Conservation (phyloP, 2,888 invertebrate species). For the Lithophane leautieri region DNA sequence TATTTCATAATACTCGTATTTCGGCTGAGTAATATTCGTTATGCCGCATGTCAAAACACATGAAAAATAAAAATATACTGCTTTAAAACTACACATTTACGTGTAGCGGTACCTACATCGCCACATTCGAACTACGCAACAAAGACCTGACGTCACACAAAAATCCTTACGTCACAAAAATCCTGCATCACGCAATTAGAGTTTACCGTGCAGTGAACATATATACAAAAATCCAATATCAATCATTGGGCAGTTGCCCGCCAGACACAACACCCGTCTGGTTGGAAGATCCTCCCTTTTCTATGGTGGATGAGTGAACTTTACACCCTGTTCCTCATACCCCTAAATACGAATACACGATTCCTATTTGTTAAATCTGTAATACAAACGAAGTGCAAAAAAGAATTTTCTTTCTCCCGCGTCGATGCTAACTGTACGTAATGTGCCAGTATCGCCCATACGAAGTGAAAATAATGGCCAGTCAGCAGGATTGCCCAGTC, state of each 20-base stretch:
- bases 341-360: background rate
- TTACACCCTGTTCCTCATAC: too few species aligned
- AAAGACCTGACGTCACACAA: too few species aligned
- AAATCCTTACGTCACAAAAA: too few species aligned
- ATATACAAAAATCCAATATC: too few species aligned
- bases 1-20: background rate
- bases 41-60: background rate
- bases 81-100: background rate
- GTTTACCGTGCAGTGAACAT: too few species aligned
- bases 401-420: background rate
- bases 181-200: too few species aligned
- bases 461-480: background rate
- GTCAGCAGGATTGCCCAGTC: background rate
- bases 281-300: too few species aligned
- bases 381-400: background rate
- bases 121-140: too few species aligned
- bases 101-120: too few species aligned
- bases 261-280: too few species aligned
- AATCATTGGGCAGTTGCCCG: too few species aligned
- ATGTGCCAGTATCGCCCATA: background rate
- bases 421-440: background rate
- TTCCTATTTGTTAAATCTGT: background rate
- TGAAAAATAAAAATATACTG: background rate
- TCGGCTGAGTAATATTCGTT: background rate
- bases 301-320: too few species aligned